These are phyloP conservation scores for Atrichornis clamosus DNA, from an alignment of 2,113 vertebrate genomes.

Conservation along the genomic window DNA sequence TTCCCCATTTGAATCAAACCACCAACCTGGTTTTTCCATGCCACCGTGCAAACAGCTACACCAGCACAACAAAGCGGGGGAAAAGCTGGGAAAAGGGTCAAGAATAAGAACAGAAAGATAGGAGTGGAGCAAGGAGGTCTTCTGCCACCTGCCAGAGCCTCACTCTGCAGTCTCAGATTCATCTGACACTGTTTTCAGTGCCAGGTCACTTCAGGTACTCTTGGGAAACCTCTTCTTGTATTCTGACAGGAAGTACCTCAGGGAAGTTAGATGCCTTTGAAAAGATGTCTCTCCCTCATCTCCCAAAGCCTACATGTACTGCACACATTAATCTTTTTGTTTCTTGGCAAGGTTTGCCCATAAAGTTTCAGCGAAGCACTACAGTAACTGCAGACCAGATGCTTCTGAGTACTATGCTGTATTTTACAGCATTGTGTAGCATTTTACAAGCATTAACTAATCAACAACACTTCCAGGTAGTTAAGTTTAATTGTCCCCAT, in stretches of 20 bases:
- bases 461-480: conserved; percentile 24
- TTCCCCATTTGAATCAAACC: not conserved
- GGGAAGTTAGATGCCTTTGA: not conserved
- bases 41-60: not conserved
- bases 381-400: conserved; percentile 9
- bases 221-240: not conserved
- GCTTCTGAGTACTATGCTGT: not conserved
- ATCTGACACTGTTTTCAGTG: not conserved
- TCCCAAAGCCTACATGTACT: not conserved
- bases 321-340: not conserved
- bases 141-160: not conserved
- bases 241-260: not conserved
- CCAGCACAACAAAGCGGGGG: not conserved
- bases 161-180: not conserved
- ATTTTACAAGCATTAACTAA: conserved; percentile 54
- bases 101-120: not conserved
- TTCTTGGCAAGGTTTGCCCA: not conserved
- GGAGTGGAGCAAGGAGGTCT: not conserved
- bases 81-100: not conserved
- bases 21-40: not conserved
- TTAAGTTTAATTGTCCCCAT: conserved; percentile 43
- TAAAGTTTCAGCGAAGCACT: not conserved
- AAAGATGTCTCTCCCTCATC: not conserved
- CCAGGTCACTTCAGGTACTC: not conserved
- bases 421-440: conserved; percentile 34